Percentiles rank a stretch among this genome's conserved stretches.
phyloP scores from a whole-genome alignment of 2,113 vertebrate species.

The Planiliza haematocheilus region DNA sequence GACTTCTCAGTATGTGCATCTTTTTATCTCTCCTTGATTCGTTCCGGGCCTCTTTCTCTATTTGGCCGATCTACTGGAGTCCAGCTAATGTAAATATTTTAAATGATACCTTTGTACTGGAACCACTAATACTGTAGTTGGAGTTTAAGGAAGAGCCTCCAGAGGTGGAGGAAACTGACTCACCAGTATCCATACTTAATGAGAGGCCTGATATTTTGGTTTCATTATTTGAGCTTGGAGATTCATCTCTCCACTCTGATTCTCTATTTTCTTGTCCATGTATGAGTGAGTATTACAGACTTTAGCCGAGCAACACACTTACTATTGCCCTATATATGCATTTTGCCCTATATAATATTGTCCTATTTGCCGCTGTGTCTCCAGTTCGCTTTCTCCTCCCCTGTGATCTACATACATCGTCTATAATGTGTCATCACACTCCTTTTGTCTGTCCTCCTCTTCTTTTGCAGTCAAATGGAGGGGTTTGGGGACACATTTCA shows the following conservation, averaged over 20 bases:
- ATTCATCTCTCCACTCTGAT: background rate
- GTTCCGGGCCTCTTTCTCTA: background rate
- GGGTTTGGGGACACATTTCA: constrained; percentile 41
- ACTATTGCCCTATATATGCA: constrained; percentile 71
- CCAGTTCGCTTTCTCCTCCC: constrained; percentile 28
- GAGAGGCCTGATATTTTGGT: constrained; percentile 5
- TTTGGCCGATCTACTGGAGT: background rate
- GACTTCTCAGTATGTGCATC: constrained; percentile 14
- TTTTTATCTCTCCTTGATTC: constrained; percentile 26
- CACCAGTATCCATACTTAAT: constrained; percentile 27
- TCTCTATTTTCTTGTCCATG: background rate
- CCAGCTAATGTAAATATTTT: background rate
- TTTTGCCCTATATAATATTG: constrained; percentile 69
- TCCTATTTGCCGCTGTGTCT: constrained; percentile 66
- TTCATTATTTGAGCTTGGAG: constrained; percentile 9
- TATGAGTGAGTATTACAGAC: constrained; percentile 41
- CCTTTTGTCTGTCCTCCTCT: constrained; percentile 21
- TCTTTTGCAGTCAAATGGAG: constrained; percentile 25
- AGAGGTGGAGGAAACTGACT: background rate
- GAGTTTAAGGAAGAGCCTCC: constrained; percentile 8
- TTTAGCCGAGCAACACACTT: constrained; percentile 43
- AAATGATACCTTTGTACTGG: background rate
- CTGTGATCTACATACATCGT: constrained; percentile 57
- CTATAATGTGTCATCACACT: constrained; percentile 38
- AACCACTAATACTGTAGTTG: background rate